phyloP scores from a whole-genome alignment of 1,140 invertebrate species.

The Idris sp. region DNA sequence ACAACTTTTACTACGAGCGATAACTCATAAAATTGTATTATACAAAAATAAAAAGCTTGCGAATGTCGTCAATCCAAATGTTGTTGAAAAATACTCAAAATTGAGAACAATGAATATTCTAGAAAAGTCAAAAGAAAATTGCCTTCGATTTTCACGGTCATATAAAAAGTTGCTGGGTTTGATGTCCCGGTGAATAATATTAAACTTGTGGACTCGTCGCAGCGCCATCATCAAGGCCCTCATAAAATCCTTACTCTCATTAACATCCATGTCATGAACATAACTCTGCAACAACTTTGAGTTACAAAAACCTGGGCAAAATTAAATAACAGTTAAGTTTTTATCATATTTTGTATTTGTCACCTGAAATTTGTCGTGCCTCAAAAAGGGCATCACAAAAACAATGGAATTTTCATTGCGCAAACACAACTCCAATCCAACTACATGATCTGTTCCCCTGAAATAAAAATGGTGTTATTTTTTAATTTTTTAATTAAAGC shows the following conservation, averaged over 20 bases:
- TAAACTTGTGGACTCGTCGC: constrained; percentile 88
- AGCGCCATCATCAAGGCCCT: constrained; percentile 89
- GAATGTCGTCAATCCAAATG: too few species aligned
- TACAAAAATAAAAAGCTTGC: too few species aligned
- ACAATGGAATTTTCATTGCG: constrained; percentile 88
- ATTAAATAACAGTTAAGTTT: too few species aligned
- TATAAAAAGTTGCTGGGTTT: constrained; percentile 96
- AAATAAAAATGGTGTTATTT: too few species aligned
- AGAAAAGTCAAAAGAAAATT: too few species aligned
- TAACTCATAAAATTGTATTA: too few species aligned
- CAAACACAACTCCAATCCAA: constrained; percentile 88
- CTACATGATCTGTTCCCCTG: constrained; percentile 90
- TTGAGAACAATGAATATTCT: too few species aligned
- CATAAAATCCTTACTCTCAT: constrained; percentile 90
- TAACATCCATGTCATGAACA: constrained; percentile 82
- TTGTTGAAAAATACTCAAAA: too few species aligned
- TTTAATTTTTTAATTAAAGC: too few species aligned
- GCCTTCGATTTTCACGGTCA: constrained; percentile 86
- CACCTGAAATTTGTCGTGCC: constrained; percentile 88
- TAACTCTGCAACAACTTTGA: constrained; percentile 84
- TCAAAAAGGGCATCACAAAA: constrained; percentile 94
- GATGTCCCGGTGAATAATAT: constrained; percentile 94
- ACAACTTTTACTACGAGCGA: too few species aligned
- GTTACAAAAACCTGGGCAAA: too few species aligned
- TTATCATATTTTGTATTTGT: constrained; percentile 67